Evolutionary conservation across 2,888 invertebrate species (phyloP), one percentile per base, ranked within the genome.

Genomic region (Phyllotreta striolata): DNA sequence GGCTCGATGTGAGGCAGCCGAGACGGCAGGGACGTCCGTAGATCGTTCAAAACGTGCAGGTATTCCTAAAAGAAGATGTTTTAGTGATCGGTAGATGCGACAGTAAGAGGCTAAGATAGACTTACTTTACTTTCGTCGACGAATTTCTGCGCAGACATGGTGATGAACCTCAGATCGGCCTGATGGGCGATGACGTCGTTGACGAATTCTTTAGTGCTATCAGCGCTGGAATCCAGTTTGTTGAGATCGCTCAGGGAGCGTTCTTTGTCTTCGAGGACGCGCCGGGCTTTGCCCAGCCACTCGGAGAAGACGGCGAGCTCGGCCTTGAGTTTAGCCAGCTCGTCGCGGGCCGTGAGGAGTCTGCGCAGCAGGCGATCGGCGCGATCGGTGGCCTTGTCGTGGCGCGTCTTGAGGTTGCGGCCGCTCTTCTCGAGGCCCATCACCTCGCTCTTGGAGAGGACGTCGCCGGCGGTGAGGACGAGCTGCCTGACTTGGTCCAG

Each of bases 91-190:
- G 24, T 6, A 55, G 37, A 43, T 12, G 8, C 7, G 7, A 3
- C n/a, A 2, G n/a, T 37, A 51, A 38, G n/a, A n/a, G n/a, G 39
- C 12, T 6, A 37, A 56, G 4, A 60, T n/a, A n/a, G n/a, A n/a
- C 79, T 67, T 77, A 90, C 91, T 85, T 95, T 95, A 80, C 95
- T 93, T 82, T 97, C 96, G 75, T 97, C 96, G 24, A 96, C 90
- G 80, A 96, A 97, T 82, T 96, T 96, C 83, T 96, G 96, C 1
- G 95, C 95, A 0, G 96, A 91, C 93, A 97, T 96, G 2, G 95
- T 95, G 72, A 98, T 95, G 81, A 97, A 98, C 63, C 97, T 85
- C 37, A 97, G 83, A 82, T 98, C 98, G 0, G 96, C 98, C 80
- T 97, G 96, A 78, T 97, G 97, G 0, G 95, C 92, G 76, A 97